Conservation (phyloP, 1,140 invertebrate species). For the Watersipora subatra region DNA sequence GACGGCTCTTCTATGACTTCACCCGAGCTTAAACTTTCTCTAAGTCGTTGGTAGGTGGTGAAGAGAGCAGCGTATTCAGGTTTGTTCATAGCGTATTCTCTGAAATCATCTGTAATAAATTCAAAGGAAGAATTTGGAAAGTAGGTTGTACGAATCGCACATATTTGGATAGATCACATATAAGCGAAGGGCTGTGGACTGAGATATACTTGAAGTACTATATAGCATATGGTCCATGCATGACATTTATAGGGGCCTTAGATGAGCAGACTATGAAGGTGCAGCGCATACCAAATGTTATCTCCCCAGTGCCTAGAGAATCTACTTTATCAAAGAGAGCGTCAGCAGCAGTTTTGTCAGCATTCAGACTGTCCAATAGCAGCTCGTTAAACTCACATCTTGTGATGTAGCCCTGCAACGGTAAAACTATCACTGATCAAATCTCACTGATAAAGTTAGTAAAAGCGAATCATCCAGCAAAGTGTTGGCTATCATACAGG, state of each 20-base stretch:
- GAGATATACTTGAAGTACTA: background rate
- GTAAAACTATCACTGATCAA: background rate
- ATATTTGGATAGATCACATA: background rate
- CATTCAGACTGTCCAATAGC: constrained; percentile 6
- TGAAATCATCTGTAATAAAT: constrained; percentile 32
- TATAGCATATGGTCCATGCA: background rate
- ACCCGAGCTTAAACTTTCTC: too few relatives aligned
- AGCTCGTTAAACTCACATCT: background rate
- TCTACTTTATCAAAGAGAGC: background rate
- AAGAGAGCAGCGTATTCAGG: constrained; percentile 29
- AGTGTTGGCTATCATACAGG: background rate
- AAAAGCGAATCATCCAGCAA: too few relatives aligned
- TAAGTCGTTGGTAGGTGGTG: background rate
- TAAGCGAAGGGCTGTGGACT: background rate
- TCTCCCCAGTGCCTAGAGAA: background rate
- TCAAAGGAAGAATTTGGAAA: constrained; percentile 2
- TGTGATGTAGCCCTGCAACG: background rate
- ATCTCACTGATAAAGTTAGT: too few relatives aligned
- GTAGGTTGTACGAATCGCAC: background rate
- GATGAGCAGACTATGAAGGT: background rate
- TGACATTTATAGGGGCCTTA: background rate
- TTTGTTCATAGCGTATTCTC: constrained; percentile 26
- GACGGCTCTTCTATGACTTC: too few relatives aligned
- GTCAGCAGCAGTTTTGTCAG: background rate
- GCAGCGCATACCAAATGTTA: background rate